Base-by-base conservation (phyloP, 2,113 vertebrate genomes). In the Laterallus jamaicensis region DNA sequence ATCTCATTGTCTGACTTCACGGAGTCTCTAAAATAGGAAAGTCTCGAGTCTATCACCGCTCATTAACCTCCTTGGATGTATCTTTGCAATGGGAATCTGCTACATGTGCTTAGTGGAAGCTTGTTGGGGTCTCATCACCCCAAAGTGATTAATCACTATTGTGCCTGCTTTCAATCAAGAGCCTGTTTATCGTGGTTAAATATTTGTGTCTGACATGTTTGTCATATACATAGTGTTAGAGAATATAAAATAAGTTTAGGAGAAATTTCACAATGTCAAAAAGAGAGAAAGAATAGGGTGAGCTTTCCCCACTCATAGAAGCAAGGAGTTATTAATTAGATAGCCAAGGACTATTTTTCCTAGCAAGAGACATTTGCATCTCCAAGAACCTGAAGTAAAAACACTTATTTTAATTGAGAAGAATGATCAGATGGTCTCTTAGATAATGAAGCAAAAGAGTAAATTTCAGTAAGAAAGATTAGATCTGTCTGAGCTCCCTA, bases 401-500 rank as follows among this genome's bases (percentile, higher is more conserved):
- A 39, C 64, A 69, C 75, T 90, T 90, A 31, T 84, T 93, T 93
- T 95, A 93, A 95, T 93, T 93, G 81, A 89, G 77, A 94, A 90
- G 60, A 92, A 92, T 73, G 69, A 89, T 95, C 77, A 93, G 70
- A 91, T 91, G 62, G 7, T 84, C 69, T 95, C 58, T 93, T 70
- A 21, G 28, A 91, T 89, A 95, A 95, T 78, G 69, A 93, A 89
- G 24, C 3, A 92, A 92, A 89, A 87, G 16, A 60, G 28, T 32
- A 86, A 60, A 11, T 60, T 92, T 92, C 64, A 91, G 60, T 26
- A 84, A 84, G 55, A 69, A 86, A 86, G 52, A 86, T 83, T 39
- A 83, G 49, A 49, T 91, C 82, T 93, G 58, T 62, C 52, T n/a
- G 47, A 15, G 35, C 20, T 92, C 58, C 49, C 12, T 52, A 52